Conservation (phyloP, 2,888 invertebrate genomes). For the Stenichneumon culpator region DNA sequence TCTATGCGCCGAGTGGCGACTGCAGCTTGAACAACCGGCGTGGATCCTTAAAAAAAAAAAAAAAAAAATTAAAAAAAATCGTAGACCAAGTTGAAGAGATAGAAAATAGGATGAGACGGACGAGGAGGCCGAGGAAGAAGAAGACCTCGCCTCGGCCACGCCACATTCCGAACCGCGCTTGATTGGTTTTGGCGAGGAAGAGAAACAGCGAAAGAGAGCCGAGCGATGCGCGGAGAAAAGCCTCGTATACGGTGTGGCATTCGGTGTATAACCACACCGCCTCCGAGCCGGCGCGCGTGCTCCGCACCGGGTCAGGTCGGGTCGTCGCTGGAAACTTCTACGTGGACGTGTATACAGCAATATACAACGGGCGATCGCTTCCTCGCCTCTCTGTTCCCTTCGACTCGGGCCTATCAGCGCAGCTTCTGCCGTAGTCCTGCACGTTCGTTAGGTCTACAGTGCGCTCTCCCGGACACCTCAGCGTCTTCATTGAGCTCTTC, state of each 20-base stretch:
- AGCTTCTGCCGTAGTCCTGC: conserved; percentile 20
- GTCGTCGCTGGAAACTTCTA: conserved; percentile 75
- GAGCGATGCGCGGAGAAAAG: conserved; percentile 38
- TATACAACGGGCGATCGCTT: conserved; percentile 52
- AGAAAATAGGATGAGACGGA: conserved; percentile 31
- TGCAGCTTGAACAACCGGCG: conserved; percentile 15
- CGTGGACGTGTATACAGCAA: conserved; percentile 68
- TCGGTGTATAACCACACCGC: conserved; percentile 54
- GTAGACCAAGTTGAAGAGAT: conserved; percentile 15
- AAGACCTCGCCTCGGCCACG: conserved; percentile 70
- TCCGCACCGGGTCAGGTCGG: conserved; percentile 77
- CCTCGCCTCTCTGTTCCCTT: conserved; percentile 51
- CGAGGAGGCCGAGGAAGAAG: conserved; percentile 30
- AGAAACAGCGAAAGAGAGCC: conserved; percentile 36
- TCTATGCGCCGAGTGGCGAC: conserved; percentile 18
- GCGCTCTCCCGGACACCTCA: background rate
- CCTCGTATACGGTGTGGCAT: conserved; percentile 43
- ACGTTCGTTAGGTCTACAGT: conserved; percentile 28
- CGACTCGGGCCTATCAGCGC: conserved; percentile 19
- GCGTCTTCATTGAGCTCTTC: conserved; percentile 55
- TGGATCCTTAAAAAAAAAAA: background rate
- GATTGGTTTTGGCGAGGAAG: conserved; percentile 80
- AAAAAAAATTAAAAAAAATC: conserved; percentile 11
- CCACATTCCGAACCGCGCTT: conserved; percentile 80
- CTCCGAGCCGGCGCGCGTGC: conserved; percentile 72